A percentile compares a stretch with the other conserved stretches of the same genome.
Evolutionary conservation across 1,140 invertebrate genomes (phyloP).

Genomic region (Agrilus planipennis): DNA sequence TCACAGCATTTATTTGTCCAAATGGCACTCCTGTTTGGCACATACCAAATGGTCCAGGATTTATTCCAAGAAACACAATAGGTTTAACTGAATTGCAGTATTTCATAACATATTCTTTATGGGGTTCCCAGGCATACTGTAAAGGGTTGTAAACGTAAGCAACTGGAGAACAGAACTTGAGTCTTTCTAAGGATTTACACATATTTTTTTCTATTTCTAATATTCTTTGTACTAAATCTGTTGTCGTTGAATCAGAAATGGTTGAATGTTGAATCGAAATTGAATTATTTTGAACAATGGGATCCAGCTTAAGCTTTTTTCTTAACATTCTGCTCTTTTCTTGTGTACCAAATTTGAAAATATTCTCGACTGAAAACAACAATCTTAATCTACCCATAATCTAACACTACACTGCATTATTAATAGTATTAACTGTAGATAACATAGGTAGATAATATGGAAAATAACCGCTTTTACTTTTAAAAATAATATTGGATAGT

Average conservation of each 20-base stretch:
- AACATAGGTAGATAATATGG: no score
- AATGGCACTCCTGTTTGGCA: constrained; percentile 89
- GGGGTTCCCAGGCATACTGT: constrained; percentile 66
- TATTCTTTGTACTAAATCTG: constrained; percentile 24
- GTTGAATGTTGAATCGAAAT: not conserved
- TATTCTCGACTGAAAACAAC: no score
- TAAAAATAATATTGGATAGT: no score
- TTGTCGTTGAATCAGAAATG: not conserved
- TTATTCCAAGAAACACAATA: constrained; percentile 82
- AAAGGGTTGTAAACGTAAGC: constrained; percentile 71
- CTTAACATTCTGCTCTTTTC: constrained; percentile 10
- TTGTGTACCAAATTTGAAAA: no score
- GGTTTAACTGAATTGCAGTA: constrained; percentile 55
- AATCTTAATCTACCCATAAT: no score
- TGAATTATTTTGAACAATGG: not conserved
- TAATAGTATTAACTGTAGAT: no score
- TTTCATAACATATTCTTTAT: constrained; percentile 53
- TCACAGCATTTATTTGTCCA: constrained; percentile 70
- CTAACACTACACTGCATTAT: no score
- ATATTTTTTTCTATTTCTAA: constrained; percentile 31
- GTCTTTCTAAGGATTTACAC: constrained; percentile 23
- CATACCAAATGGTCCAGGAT: constrained; percentile 91
- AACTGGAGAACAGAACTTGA: constrained; percentile 41
- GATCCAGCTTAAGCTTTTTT: constrained; percentile 10
- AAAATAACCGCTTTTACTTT: no score